Evolutionary conservation across 2,888 invertebrate species (phyloP).

Genomic region (Caenorhabditis sp.): DNA sequence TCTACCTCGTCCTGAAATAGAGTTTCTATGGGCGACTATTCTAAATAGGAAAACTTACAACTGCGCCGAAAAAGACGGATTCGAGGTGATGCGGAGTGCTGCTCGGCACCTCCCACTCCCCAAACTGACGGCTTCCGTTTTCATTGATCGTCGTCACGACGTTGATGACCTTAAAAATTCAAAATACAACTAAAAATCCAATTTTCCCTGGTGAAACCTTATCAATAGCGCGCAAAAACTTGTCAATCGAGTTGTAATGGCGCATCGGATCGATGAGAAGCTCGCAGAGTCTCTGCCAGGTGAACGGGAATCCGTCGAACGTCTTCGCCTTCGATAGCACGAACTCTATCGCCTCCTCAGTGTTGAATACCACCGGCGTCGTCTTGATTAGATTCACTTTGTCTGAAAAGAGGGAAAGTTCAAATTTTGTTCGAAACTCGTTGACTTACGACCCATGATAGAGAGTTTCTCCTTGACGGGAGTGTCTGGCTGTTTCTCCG

Average conservation of each 20-base stretch:
- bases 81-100: slow-evolving; percentile 24
- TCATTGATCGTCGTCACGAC: slow-evolving; percentile 56
- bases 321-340: slow-evolving; percentile 38
- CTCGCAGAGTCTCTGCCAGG: slow-evolving; percentile 56
- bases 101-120: slow-evolving; percentile 53
- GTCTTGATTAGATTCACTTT: slow-evolving; percentile 45
- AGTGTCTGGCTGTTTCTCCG: background rate
- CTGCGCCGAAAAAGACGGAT: slow-evolving; percentile 37
- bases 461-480: slow-evolving; percentile 43
- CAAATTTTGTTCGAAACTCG: background rate
- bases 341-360: slow-evolving; percentile 49
- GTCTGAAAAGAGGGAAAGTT: slow-evolving; percentile 9
- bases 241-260: slow-evolving; percentile 46
- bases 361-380: slow-evolving; percentile 42
- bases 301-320: slow-evolving; percentile 56
- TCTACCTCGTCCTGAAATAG: slow-evolving; percentile 51
- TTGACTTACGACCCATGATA: slow-evolving; percentile 35
- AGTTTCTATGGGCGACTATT: background rate
- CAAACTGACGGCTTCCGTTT: slow-evolving; percentile 34
- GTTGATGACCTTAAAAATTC: slow-evolving; percentile 39
- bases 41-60: slow-evolving; percentile 19
- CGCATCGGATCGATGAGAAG: slow-evolving; percentile 35
- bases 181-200: background rate
- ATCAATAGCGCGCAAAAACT: slow-evolving; percentile 51
- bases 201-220: too few relatives aligned